Conservation (phyloP, 2,888 invertebrate species). For the Deladenus siricidicola region DNA sequence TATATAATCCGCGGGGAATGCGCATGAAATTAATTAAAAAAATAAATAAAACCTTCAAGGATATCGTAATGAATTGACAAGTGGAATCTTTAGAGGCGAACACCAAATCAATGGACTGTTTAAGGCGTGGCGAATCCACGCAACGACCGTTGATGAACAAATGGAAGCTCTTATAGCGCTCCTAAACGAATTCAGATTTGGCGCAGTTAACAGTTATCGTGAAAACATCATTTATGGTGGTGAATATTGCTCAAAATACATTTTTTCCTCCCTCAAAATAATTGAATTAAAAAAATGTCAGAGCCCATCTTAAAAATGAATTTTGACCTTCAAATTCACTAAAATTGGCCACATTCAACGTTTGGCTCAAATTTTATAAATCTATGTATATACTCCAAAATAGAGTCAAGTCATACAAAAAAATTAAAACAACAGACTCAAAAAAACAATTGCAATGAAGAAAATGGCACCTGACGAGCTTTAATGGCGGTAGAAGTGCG, state of each 20-base stretch:
- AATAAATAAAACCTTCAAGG: constrained; percentile 64
- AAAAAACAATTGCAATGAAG: no score
- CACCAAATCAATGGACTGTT: constrained; percentile 35
- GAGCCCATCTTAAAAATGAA: neutral
- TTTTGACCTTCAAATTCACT: no score
- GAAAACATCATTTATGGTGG: neutral
- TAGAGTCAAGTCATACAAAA: neutral
- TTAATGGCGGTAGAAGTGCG: constrained; percentile 23
- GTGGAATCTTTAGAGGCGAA: constrained; percentile 29
- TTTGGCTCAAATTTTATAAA: no score
- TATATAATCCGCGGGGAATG: no score
- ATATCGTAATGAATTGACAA: constrained; percentile 53
- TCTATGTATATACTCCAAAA: neutral
- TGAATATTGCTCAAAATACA: neutral
- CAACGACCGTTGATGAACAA: constrained; percentile 5
- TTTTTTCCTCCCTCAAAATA: neutral
- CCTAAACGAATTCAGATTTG: constrained; percentile 3
- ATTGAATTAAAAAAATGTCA: neutral
- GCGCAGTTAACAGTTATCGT: neutral
- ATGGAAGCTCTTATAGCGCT: constrained; percentile 5
- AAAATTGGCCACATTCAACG: no score
- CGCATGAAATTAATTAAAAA: no score
- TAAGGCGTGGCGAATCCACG: constrained; percentile 24
- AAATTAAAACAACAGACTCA: neutral
- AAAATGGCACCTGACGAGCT: constrained; percentile 9